These are phyloP conservation scores for Anguilla megastoma DNA, from an alignment of 2,797 vertebrate genomes.

Conservation along the genomic window DNA sequence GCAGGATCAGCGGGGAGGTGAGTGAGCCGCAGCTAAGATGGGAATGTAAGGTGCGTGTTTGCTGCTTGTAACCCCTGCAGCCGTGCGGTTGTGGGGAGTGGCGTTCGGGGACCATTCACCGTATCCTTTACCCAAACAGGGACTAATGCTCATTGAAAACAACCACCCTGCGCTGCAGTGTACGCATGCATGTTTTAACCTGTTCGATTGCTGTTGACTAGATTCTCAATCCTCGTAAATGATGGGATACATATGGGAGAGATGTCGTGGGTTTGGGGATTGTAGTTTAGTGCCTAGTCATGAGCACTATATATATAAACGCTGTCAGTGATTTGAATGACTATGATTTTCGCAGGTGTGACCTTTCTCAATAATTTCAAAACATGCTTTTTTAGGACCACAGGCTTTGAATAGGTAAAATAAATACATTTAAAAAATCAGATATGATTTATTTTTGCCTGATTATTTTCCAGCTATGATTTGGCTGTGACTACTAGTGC, in stretches of 20 bases:
- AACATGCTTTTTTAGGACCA: background rate
- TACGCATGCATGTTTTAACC: background rate
- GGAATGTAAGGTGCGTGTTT: background rate
- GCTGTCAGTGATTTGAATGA: background rate
- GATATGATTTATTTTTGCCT: background rate
- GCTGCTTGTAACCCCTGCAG: background rate
- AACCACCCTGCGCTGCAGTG: background rate
- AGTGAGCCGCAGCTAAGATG: slow-evolving; percentile 44
- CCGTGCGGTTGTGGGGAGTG: background rate
- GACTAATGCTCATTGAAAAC: background rate
- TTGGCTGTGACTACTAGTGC: background rate
- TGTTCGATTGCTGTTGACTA: no score
- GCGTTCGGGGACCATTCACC: background rate
- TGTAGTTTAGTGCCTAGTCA: background rate
- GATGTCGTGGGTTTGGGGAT: background rate
- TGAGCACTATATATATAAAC: background rate
- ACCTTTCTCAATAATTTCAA: background rate
- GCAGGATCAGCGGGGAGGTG: slow-evolving; percentile 56
- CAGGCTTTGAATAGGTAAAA: background rate
- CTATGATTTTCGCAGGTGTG: background rate
- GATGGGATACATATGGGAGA: background rate
- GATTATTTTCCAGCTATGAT: background rate
- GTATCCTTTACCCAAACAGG: background rate
- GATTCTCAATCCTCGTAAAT: background rate
- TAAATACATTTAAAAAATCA: background rate